Percentiles rank a stretch among this genome's conserved stretches.
These are phyloP conservation scores for Coreoperca whiteheadi DNA, from an alignment of 2,113 vertebrate species.

Conservation along the genomic window DNA sequence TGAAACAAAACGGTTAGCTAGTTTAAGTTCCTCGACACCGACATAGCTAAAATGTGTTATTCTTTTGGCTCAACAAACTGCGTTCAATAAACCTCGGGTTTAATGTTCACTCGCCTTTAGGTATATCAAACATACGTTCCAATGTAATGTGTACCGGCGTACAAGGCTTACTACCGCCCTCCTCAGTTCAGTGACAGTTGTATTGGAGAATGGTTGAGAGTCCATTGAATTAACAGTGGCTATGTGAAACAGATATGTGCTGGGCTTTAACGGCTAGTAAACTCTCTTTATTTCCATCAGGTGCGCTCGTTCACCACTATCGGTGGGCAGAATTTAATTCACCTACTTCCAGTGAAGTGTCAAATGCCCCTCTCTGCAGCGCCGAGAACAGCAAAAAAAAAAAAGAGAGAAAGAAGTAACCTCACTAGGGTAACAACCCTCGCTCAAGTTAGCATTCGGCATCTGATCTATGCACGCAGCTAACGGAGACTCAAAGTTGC, in stretches of 20 bases:
- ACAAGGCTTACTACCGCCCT: slow-evolving; percentile 21
- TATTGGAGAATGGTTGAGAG: background rate
- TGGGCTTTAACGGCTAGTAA: background rate
- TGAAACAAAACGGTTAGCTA: background rate
- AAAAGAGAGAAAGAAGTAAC: no score
- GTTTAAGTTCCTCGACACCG: background rate
- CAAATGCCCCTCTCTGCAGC: background rate
- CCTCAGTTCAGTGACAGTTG: background rate
- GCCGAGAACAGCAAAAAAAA: background rate
- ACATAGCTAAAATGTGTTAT: background rate
- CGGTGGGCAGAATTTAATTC: no score
- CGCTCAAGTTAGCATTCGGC: background rate
- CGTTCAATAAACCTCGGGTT: background rate
- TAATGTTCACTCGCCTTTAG: background rate
- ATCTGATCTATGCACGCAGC: background rate
- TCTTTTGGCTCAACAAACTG: background rate
- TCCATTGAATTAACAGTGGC: background rate
- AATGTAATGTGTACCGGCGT: background rate
- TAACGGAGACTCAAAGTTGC: background rate
- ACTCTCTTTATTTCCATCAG: background rate
- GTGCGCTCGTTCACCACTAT: no score
- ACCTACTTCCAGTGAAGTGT: background rate
- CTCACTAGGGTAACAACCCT: background rate
- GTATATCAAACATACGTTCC: background rate
- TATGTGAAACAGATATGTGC: background rate